Evolutionary conservation across 2,113 vertebrate species (phyloP).

Genomic region (Mixornis gularis): DNA sequence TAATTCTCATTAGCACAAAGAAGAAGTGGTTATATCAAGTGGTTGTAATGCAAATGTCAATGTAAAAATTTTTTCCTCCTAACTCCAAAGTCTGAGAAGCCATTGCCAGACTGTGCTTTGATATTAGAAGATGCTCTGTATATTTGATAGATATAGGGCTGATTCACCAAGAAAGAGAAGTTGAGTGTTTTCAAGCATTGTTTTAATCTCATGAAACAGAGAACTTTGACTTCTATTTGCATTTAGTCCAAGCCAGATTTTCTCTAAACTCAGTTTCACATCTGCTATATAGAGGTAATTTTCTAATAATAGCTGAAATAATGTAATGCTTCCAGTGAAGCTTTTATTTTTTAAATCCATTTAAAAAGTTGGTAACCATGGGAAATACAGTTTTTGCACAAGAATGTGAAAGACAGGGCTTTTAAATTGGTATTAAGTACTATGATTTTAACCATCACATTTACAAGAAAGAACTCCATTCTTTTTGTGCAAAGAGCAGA

Average conservation of each 20-base stretch:
- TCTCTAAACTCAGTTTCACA: not conserved
- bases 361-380: not conserved
- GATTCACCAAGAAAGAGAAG: not conserved
- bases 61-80: not conserved
- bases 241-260: not conserved
- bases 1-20: not conserved
- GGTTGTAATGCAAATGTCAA: not conserved
- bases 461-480: not conserved
- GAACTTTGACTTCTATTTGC: not conserved
- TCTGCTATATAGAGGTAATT: not conserved
- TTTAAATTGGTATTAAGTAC: not conserved
- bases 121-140: not conserved
- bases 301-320: constrained; percentile 1
- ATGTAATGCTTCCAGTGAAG: not conserved
- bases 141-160: not conserved
- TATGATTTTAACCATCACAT: not conserved
- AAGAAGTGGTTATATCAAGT: not conserved
- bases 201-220: not conserved
- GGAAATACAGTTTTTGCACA: not conserved
- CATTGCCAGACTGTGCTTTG: not conserved
- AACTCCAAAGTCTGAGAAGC: not conserved
- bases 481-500: not conserved
- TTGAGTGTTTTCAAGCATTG: not conserved
- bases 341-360: not conserved
- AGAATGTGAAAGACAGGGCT: not conserved